Base-by-base conservation (phyloP, 2,113 vertebrate genomes). In the Tyrannus savana region DNA sequence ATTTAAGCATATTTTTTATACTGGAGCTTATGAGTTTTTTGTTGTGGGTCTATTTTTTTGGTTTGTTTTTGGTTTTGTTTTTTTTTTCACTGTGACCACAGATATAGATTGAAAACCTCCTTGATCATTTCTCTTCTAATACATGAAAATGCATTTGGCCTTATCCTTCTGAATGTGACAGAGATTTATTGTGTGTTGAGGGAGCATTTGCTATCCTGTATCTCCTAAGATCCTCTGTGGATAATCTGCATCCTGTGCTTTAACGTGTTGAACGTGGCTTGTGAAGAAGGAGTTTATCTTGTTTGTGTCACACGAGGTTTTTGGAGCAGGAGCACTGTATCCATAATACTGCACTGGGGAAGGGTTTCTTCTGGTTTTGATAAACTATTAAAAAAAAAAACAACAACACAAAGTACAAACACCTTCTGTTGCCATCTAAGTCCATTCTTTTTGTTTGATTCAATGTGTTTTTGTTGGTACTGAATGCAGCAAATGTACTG, bases 41-140 rank as follows among this genome's bases (percentile, higher is more conserved):
- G 12, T 35, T 27, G 53, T 68, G 31, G 31, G 21, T 80, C 68
- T 23, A 16, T 15, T 14, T 63, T 18, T 47, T 75, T 31, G 12
- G 39, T 41, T 41, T 41, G 39, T 41, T 41, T 41, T 41, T 7
- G 12, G 14, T 42, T 19, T 35, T 89, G 9, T 19, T 56, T 35
- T 62, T 22, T 59, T 53, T 59, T 62, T 85, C 60, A 86, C 94
- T 95, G 96, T 95, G 97, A 95, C n/a, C 27, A 27, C 27, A 68
- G 81, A 67, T 31, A 63, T 2, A 42, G 37, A 75, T 52, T 42
- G 27, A 77, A 66, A 83, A 62, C 30, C 59, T 89, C 60, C 58
- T 77, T 27, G 55, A 67, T 47, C 0, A 23, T 85, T 90, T 83
- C 31, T 53, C 39, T 55, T 78, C 25, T 55, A 49, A 27, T 41